phyloP scores from a whole-genome alignment of 2,113 vertebrate genomes.

The Barnardius zonarius region DNA sequence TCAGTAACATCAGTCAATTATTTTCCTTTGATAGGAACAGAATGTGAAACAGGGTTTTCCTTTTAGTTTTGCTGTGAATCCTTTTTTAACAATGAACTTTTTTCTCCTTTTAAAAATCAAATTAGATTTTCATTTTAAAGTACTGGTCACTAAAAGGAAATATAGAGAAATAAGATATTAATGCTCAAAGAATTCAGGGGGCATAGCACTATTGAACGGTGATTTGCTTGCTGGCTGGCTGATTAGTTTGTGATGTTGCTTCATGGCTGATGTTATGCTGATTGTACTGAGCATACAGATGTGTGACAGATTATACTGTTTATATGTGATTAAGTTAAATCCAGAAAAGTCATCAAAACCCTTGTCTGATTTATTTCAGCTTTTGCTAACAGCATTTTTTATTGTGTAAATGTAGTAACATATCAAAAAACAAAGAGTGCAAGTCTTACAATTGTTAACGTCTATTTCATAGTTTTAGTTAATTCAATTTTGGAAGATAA shows the following conservation, averaged over 20 bases:
- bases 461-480: background rate
- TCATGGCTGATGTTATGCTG: fast-evolving
- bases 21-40: background rate
- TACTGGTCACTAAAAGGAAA: background rate
- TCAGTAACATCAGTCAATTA: background rate
- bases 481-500: background rate
- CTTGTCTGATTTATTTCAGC: background rate
- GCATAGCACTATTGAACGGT: fast-evolving
- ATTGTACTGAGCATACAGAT: background rate
- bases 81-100: background rate
- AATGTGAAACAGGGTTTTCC: background rate
- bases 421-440: fast-evolving
- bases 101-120: background rate
- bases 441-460: background rate
- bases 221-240: background rate
- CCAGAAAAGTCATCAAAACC: background rate
- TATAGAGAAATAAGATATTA: background rate
- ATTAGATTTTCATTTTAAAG: background rate
- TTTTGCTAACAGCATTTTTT: background rate
- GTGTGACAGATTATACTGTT: background rate
- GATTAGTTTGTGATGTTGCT: background rate
- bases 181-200: background rate
- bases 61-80: background rate
- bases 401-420: background rate
- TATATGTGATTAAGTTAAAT: background rate